phyloP scores from a whole-genome alignment of 2,888 invertebrate genomes.

The Sphaerolaimus hirsutus region DNA sequence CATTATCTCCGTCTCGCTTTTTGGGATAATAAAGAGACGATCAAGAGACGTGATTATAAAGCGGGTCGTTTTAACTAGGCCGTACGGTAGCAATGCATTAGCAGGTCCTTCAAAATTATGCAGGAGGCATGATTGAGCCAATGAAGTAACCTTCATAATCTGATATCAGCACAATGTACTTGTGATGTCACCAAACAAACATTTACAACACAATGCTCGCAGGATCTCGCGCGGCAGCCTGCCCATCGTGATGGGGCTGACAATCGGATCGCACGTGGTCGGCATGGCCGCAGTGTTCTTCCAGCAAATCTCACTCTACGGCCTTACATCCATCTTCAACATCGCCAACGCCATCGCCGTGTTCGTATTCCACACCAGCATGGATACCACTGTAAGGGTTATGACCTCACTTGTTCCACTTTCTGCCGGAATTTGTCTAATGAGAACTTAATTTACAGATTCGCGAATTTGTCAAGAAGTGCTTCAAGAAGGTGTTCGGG shows the following conservation, averaged over 20 bases:
- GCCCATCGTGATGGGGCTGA: conserved; percentile 3
- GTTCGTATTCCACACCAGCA: conserved; percentile 4
- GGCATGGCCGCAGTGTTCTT: conserved; percentile 5
- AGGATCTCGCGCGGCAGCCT: conserved; percentile 4
- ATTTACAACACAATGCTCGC: neutral
- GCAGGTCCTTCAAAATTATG: too few species aligned
- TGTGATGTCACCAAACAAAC: neutral
- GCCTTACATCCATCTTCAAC: neutral
- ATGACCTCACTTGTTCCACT: neutral
- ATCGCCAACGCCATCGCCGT: conserved; percentile 3
- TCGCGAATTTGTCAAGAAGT: too few species aligned
- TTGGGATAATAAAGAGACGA: neutral
- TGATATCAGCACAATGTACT: neutral
- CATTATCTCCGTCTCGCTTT: neutral
- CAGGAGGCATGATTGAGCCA: too few species aligned
- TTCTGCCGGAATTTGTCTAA: neutral
- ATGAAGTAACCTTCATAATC: neutral
- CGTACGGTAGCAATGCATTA: too few species aligned
- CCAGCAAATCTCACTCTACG: conserved; percentile 5
- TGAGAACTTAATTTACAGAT: too few species aligned
- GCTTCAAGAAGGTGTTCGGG: too few species aligned
- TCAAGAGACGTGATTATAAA: too few species aligned
- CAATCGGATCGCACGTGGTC: conserved; percentile 1
- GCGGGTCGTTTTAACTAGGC: too few species aligned
- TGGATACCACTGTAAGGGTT: neutral